Evolutionary conservation across 2,888 invertebrate genomes (phyloP), one percentile per base, ranked within the genome.

Genomic region (Byasa hedistus): DNA sequence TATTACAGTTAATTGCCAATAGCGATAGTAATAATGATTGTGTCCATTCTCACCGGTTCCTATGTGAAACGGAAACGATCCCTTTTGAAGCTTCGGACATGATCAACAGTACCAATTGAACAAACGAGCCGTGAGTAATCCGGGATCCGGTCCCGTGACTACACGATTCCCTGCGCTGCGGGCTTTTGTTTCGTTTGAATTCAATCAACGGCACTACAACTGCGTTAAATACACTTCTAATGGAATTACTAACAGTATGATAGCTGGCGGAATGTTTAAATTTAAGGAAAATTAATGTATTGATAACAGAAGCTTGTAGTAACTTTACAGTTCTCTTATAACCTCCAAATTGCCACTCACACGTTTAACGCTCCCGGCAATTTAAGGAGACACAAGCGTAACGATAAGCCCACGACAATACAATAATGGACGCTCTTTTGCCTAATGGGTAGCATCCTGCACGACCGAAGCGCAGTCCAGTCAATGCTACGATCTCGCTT

Each of bases 381-480:
- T 85, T 81, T 82, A 77, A 84, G 78, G 83, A 87, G 87, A 87
- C 81, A 83, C 84, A 79, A 81, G 83, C 80, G 83, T 82, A 85
- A 86, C 87, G 83, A 86, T 85, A 87, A 86, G 82, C 88, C 86
- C 86, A 85, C 89, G 87, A 89, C 91, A 91, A 91, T 90, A 88
- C 88, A 86, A 87, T 90, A 89, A 91, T 89, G 87, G 86, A 75
- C 85, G 88, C 84, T 86, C 85, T 84, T 86, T 82, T 81, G 85
- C 84, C 85, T 90, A 91, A 91, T 90, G 85, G 89, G 72, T 71
- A 78, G 80, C 87, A 90, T 91, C 91, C 91, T 91, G 91, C 81
- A 72, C 79, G 79, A 72, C 73, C 78, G 81, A 82, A 80, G 83
- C 86, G 85, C 87, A 82, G 84, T 83, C 86, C 89, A 90, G 89